Evolutionary conservation across 1,140 invertebrate genomes (phyloP).

Genomic region (Leptopilina boulardi): DNA sequence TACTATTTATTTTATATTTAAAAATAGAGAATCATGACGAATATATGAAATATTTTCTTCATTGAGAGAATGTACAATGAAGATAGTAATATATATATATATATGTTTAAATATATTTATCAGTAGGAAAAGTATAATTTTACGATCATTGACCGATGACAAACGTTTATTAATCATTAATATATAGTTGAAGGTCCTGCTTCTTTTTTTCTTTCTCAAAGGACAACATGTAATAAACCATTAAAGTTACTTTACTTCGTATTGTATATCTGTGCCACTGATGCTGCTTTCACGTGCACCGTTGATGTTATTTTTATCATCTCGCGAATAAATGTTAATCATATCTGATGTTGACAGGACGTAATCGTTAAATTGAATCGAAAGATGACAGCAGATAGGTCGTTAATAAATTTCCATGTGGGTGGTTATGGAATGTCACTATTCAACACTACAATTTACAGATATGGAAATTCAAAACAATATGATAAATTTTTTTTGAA

Average conservation of each 20-base stretch:
- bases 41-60: too few species aligned
- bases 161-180: neutral
- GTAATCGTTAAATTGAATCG: slow-evolving; percentile 49
- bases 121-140: too few species aligned
- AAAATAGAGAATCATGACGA: neutral
- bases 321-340: slow-evolving; percentile 45
- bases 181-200: neutral
- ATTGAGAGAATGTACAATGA: too few species aligned
- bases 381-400: slow-evolving; percentile 38
- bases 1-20: too few species aligned
- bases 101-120: too few species aligned
- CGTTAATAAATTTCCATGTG: slow-evolving; percentile 51
- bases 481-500: too few species aligned
- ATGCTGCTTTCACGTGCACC: neutral
- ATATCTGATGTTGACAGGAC: slow-evolving; percentile 24
- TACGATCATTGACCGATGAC: slow-evolving; percentile 6
- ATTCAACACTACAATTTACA: slow-evolving; percentile 33
- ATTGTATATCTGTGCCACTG: slow-evolving; percentile 21
- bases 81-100: too few species aligned
- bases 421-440: slow-evolving; percentile 47
- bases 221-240: neutral
- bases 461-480: slow-evolving; percentile 25
- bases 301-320: neutral
- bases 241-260: neutral
- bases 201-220: slow-evolving; percentile 20